Evolutionary conservation across 1,140 invertebrate genomes (phyloP).

Genomic region (Laupala kohalensis): DNA sequence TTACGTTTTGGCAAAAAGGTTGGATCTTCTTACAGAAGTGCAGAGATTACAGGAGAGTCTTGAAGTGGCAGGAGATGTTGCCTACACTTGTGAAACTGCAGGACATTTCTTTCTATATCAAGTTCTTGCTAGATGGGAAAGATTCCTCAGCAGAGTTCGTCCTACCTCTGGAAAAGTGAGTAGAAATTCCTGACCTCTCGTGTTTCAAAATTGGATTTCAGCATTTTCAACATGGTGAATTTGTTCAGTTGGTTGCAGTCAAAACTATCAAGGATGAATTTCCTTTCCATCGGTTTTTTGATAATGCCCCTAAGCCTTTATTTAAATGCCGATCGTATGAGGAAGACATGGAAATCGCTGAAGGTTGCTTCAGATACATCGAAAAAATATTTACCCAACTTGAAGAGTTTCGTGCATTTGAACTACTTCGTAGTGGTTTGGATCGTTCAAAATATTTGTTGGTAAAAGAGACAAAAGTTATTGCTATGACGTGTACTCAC

Average conservation of each 20-base stretch:
- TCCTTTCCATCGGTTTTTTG: constrained; percentile 85
- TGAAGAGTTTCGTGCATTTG: constrained; percentile 97
- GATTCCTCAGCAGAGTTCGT: constrained; percentile 56
- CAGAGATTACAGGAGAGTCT: constrained; percentile 75
- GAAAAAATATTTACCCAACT: constrained; percentile 91
- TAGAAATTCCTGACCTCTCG: background rate
- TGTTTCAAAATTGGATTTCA: background rate
- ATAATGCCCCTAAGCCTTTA: constrained; percentile 82
- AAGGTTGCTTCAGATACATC: constrained; percentile 91
- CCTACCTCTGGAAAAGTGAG: constrained; percentile 29
- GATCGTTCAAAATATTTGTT: constrained; percentile 93
- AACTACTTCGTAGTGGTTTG: constrained; percentile 82
- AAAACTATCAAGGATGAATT: constrained; percentile 55
- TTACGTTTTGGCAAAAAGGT: constrained; percentile 86
- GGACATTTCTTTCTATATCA: constrained; percentile 84
- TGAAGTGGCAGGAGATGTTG: constrained; percentile 76
- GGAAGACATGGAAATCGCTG: constrained; percentile 82
- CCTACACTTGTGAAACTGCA: constrained; percentile 97
- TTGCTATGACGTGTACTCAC: constrained; percentile 99
- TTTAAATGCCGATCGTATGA: constrained; percentile 69
- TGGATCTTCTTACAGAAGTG: constrained; percentile 85
- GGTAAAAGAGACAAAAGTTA: constrained; percentile 98
- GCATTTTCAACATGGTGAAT: too few species aligned
- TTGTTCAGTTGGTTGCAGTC: constrained; percentile 25
- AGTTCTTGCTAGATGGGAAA: constrained; percentile 81